Conservation (phyloP, 2,113 vertebrate genomes). For the Heliornis fulica region DNA sequence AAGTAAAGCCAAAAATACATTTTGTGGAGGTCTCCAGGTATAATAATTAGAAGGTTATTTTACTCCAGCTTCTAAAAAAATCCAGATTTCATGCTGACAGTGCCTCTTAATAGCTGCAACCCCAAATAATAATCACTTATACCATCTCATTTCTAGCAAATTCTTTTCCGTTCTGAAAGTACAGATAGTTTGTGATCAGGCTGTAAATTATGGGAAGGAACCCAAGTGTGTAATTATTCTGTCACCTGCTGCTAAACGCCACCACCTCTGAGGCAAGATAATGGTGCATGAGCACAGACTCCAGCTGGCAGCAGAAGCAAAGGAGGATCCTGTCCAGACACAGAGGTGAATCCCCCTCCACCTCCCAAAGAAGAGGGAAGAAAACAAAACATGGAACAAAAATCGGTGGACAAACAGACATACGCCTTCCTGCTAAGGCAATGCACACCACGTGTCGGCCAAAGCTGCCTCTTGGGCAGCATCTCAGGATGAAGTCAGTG, state of each 20-base stretch:
- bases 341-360: neutral
- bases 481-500: constrained; percentile 3
- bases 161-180: neutral
- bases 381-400: neutral
- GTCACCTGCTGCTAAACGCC: neutral
- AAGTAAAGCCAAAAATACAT: neutral
- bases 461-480: neutral
- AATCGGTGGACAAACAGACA: neutral
- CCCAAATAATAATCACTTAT: neutral
- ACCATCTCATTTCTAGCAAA: neutral
- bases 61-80: neutral
- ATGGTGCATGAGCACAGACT: neutral
- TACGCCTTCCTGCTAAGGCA: neutral
- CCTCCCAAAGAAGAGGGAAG: neutral
- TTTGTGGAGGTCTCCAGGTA: neutral
- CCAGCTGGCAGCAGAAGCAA: neutral
- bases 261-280: neutral
- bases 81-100: neutral
- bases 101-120: neutral
- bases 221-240: neutral
- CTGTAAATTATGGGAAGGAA: neutral
- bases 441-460: neutral
- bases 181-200: neutral
- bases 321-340: neutral
- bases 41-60: neutral